Conservation (phyloP, 2,113 vertebrate species). For the Sus scrofa region T2T-Sscrofa CM000819.6:17600001-17600500, state of each 20-base stretch:
- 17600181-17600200: not conserved
- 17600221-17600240: not conserved
- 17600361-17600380: rapidly evolving
- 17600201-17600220: not conserved
- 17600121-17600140: not conserved
- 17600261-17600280: not conserved
- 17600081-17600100: not conserved
- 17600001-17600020: not conserved
- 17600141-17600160: not conserved
- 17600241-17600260: not conserved
- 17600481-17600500: not conserved
- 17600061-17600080: not conserved
- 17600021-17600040: not conserved
- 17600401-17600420: not conserved
- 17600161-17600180: not conserved
- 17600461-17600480: not conserved
- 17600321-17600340: not conserved
- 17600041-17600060: not conserved
- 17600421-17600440: not conserved
- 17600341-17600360: not conserved
- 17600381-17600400: not conserved
- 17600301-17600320: not conserved
- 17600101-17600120: not conserved
- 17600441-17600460: not conserved
- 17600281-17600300: not conserved